A percentile compares a stretch with the other conserved stretches of the same genome.
These are phyloP conservation scores for Rhinoptilus africanus DNA, from an alignment of 2,113 vertebrate genomes.

Conservation along the genomic window DNA sequence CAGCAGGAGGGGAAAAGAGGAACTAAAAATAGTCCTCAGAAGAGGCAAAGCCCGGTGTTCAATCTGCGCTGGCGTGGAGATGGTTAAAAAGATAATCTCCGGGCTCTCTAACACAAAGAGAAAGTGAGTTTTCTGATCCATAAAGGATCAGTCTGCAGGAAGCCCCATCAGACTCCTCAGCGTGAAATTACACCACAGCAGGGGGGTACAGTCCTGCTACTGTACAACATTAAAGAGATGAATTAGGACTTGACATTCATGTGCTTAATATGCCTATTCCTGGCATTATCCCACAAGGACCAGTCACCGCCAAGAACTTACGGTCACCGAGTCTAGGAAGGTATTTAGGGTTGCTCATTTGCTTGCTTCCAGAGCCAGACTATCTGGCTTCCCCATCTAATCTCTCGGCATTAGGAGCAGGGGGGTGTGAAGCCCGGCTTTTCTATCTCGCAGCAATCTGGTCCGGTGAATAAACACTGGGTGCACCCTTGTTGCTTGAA, in stretches of 20 bases:
- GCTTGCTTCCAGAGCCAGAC: neutral
- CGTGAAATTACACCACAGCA: constrained; percentile 85
- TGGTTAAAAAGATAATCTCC: constrained; percentile 77
- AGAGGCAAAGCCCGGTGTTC: neutral
- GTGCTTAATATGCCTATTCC: constrained; percentile 64
- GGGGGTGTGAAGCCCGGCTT: neutral
- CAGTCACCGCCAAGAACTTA: constrained; percentile 49
- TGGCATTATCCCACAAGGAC: constrained; percentile 55
- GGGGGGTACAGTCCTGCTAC: constrained; percentile 71
- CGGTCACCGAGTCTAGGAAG: neutral
- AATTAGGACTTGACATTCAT: constrained; percentile 74
- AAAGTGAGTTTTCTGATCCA: constrained; percentile 84
- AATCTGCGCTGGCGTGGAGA: constrained; percentile 33
- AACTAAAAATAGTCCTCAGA: neutral
- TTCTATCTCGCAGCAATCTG: neutral
- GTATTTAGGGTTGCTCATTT: constrained; percentile 43
- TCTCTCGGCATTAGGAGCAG: neutral
- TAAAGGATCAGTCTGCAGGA: constrained; percentile 84
- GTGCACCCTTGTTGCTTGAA: neutral
- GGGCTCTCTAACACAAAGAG: constrained; percentile 70
- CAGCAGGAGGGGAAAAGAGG: neutral
- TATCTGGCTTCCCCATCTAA: constrained; percentile 43
- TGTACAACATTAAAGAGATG: constrained; percentile 75
- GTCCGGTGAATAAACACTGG: neutral
- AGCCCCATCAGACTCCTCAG: constrained; percentile 79